Percentiles rank a stretch among this genome's conserved stretches.
Evolutionary conservation across 2,113 vertebrate genomes (phyloP).

Genomic region (mouse (Mus musculus)): GRCm39 chr8:119065501-119066000

Average conservation of each 20-base stretch:
- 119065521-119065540: background rate
- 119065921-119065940: background rate
- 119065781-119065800: background rate
- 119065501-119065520: background rate
- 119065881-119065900: background rate
- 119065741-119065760: background rate
- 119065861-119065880: background rate
- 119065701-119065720: constrained; percentile 14
- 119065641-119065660: background rate
- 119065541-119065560: accelerated
- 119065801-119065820: background rate
- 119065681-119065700: background rate
- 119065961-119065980: background rate
- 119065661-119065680: background rate
- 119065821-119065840: background rate
- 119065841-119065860: background rate
- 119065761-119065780: background rate
- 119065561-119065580: too few species aligned
- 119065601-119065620: accelerated
- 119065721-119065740: background rate
- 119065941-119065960: background rate
- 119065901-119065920: background rate
- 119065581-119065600: accelerated
- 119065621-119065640: background rate
- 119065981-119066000: background rate